Conservation (phyloP, 2,888 invertebrate genomes). For the Bembecia ichneumoniformis region DNA sequence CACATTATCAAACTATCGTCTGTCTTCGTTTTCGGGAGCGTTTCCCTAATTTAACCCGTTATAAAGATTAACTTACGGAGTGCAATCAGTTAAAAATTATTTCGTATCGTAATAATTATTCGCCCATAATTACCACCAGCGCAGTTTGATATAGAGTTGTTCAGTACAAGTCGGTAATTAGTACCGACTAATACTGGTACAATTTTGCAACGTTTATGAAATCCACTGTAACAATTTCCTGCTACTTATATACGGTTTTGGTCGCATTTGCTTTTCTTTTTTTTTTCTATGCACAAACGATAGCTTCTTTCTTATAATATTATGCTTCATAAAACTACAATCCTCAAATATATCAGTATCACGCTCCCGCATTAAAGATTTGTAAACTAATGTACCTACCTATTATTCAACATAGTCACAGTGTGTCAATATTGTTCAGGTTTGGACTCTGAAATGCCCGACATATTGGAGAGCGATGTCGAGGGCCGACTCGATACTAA, state of each 20-base stretch:
- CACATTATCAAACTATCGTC: too few species aligned
- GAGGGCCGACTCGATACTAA: slow-evolving; percentile 62
- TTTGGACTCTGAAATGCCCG: slow-evolving; percentile 62
- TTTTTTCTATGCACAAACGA: not conserved
- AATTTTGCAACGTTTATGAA: not conserved
- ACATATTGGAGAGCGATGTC: slow-evolving; percentile 64
- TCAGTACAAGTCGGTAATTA: not conserved
- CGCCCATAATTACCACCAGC: too few species aligned
- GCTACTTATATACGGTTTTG: not conserved
- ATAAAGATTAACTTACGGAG: too few species aligned
- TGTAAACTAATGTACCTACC: too few species aligned
- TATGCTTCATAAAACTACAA: too few species aligned
- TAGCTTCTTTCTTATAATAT: too few species aligned
- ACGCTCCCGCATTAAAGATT: not conserved
- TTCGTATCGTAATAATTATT: too few species aligned
- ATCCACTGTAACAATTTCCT: not conserved
- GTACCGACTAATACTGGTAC: not conserved
- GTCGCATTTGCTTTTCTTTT: not conserved
- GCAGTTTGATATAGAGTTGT: too few species aligned
- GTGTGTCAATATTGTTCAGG: slow-evolving; percentile 52
- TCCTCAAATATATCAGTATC: not conserved
- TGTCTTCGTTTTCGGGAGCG: too few species aligned
- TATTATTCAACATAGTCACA: slow-evolving; percentile 15
- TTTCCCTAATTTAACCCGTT: too few species aligned
- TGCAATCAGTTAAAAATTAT: too few species aligned